These are phyloP conservation scores for Emydoidea blandingii DNA, from an alignment of 2,797 vertebrate species.

Conservation along the genomic window DNA sequence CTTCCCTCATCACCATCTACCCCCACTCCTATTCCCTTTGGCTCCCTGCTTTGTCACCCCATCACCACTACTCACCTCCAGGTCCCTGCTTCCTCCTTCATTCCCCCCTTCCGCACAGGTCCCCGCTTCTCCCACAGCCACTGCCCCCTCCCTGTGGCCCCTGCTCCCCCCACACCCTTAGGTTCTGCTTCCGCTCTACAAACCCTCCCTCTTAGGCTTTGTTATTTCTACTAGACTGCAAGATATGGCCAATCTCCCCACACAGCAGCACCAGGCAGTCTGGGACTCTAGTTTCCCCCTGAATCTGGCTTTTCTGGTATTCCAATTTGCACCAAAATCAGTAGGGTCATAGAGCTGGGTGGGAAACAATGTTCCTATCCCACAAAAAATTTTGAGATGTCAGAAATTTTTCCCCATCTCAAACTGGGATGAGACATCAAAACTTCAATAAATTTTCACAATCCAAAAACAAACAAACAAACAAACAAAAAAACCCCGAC, in stretches of 20 bases:
- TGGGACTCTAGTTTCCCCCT: background rate
- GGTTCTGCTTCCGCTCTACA: background rate
- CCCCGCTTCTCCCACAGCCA: background rate
- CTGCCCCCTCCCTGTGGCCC: background rate
- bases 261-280: background rate
- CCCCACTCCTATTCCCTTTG: background rate
- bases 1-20: accelerated
- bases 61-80: background rate
- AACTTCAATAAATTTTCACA: background rate
- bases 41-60: background rate
- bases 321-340: background rate
- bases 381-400: background rate
- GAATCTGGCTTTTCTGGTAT: background rate
- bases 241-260: background rate
- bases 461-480: background rate
- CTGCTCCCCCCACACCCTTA: background rate
- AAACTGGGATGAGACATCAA: background rate
- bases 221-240: background rate
- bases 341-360: background rate
- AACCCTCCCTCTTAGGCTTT: background rate
- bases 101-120: background rate
- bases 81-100: background rate
- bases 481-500: too few relatives aligned
- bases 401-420: background rate
- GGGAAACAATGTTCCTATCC: background rate